Conservation (phyloP, 92 coral and sea anemone genomes). For the Plumapathes pennacea region DNA sequence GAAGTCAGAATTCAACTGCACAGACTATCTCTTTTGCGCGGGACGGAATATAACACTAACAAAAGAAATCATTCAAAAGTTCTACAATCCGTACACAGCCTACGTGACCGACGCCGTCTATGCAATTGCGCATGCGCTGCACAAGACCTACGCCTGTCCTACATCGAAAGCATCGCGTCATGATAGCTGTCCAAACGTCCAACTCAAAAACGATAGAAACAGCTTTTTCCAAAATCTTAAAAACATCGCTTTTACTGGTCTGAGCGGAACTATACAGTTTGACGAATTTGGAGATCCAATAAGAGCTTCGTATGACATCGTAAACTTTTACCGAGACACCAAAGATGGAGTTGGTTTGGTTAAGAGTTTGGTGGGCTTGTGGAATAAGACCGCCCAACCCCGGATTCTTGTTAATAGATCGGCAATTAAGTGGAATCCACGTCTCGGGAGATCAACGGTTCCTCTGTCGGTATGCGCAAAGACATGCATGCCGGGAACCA, state of each 20-base stretch:
- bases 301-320: constrained; percentile 58
- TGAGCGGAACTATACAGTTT: constrained; percentile 55
- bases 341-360: constrained; percentile 12
- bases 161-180: constrained; percentile 4
- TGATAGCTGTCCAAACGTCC: constrained; percentile 23
- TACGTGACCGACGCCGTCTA: constrained; percentile 69
- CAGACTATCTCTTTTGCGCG: too few relatives aligned
- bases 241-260: constrained; percentile 61
- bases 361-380: constrained; percentile 48
- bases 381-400: constrained; percentile 18
- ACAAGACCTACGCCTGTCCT: constrained; percentile 33
- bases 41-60: too few relatives aligned
- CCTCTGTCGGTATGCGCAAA: constrained; percentile 71
- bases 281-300: constrained; percentile 53
- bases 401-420: constrained; percentile 21
- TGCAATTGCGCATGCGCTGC: constrained; percentile 62
- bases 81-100: constrained; percentile 55
- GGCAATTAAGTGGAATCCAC: constrained; percentile 47
- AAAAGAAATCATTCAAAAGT: constrained; percentile 9
- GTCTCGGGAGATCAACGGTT: constrained; percentile 10
- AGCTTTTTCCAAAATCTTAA: constrained; percentile 36
- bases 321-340: constrained; percentile 35
- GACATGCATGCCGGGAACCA: constrained; percentile 53
- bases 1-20: constrained; percentile 36
- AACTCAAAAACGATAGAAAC: constrained; percentile 17